Conservation (phyloP, 2,113 vertebrate genomes). For the Stegastes partitus region DNA sequence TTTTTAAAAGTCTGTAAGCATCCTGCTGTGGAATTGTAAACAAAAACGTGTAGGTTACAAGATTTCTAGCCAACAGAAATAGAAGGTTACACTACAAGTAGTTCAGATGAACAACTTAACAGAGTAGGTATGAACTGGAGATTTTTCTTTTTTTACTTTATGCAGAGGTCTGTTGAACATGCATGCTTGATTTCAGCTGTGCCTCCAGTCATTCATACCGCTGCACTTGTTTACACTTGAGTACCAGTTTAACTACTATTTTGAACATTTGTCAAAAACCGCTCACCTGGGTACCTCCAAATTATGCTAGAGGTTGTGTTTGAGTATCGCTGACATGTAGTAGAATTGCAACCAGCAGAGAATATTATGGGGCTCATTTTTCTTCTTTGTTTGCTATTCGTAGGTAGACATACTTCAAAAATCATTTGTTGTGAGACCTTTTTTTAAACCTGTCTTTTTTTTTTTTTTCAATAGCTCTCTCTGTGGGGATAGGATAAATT, state of each 20-base stretch:
- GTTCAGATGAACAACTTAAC: slow-evolving; percentile 33
- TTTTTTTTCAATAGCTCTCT: neutral
- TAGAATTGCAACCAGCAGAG: slow-evolving; percentile 8
- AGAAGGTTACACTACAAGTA: neutral
- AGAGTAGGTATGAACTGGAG: slow-evolving; percentile 1
- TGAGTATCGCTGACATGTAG: slow-evolving; percentile 9
- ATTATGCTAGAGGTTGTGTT: slow-evolving; percentile 37
- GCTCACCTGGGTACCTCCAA: slow-evolving; percentile 15
- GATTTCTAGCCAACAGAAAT: neutral
- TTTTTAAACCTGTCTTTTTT: neutral
- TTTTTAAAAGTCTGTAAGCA: too few species aligned
- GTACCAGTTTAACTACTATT: slow-evolving; percentile 32
- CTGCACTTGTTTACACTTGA: slow-evolving; percentile 19
- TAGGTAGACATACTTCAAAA: neutral
- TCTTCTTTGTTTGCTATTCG: neutral
- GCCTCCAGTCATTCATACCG: slow-evolving; percentile 19
- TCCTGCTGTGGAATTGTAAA: slow-evolving; percentile 4
- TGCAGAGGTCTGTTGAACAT: slow-evolving; percentile 18
- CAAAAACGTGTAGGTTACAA: neutral
- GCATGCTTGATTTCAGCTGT: slow-evolving; percentile 22
- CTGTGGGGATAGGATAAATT: neutral
- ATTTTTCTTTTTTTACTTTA: slow-evolving; percentile 17
- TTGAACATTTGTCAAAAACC: slow-evolving; percentile 31
- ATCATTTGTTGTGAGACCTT: neutral
- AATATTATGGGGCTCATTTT: slow-evolving; percentile 1